Evolutionary conservation across 2,113 vertebrate species (phyloP).

Genomic region (Steatornis caripensis): DNA sequence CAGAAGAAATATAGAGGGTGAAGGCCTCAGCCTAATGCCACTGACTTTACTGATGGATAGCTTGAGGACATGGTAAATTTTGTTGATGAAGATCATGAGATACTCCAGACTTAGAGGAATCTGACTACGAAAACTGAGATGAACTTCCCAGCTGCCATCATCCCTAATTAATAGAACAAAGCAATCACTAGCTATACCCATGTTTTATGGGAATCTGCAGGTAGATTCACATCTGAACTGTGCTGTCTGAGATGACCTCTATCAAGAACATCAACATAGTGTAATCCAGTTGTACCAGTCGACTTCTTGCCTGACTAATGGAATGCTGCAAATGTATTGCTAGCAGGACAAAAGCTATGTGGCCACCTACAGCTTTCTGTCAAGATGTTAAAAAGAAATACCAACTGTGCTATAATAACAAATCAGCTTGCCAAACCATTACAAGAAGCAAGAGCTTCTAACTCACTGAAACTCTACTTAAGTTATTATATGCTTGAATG

Average conservation of each 20-base stretch:
- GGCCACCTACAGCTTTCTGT: conserved; percentile 52
- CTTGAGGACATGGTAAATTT: background rate
- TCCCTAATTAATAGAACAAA: background rate
- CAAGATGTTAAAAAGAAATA: conserved; percentile 59
- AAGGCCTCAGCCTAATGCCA: background rate
- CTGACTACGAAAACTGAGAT: background rate
- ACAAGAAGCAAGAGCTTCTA: conserved; percentile 60
- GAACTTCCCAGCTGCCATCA: background rate
- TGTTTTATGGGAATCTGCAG: background rate
- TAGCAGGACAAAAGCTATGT: conserved; percentile 7
- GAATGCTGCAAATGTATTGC: background rate
- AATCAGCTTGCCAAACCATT: conserved; percentile 62
- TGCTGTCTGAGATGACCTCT: background rate
- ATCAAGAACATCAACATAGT: background rate
- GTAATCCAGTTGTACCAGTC: background rate
- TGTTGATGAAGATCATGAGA: background rate
- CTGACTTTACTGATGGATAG: background rate
- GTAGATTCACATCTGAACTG: background rate
- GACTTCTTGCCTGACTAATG: background rate
- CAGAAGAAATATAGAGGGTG: background rate
- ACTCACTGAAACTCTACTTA: conserved; percentile 67
- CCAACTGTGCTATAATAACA: conserved; percentile 60
- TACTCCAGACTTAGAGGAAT: background rate
- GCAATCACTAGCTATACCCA: background rate
- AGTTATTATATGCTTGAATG: conserved; percentile 72